Base-by-base conservation (phyloP, 2,797 vertebrate genomes). In the Gadopsis marmoratus region DNA sequence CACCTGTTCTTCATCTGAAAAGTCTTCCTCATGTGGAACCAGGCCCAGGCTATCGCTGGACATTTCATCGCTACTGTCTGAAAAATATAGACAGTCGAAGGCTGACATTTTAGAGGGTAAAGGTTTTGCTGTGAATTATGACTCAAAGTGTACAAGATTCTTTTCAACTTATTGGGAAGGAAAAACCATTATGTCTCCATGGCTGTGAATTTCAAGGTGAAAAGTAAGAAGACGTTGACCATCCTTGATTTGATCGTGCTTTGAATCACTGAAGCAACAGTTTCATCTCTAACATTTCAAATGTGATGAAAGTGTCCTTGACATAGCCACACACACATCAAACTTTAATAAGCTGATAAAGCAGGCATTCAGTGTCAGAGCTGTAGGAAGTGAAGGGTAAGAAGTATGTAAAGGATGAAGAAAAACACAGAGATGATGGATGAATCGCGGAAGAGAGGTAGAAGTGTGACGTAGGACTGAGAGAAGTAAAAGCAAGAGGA, bases 21-120 rank as follows among this genome's bases (percentile, higher is more conserved):
- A 92, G 83, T 90, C 90, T 45, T 86, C 86, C 70, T 92, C 89
- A 26, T 51, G 58, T 58, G 74, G 53, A 60, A 78, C 56, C 79
- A 89, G 72, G 37, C 39, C 82, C 45, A 90, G 74, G 75, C 91
- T 91, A 64, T 91, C 89, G 39, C 74, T 83, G 71, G 89, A 93
- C 77, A 90, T 88, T 55, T 94, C 93, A 35, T 89, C 89, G 21
- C 65, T 89, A 39, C 87, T 90, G 81, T 92, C 94, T 94, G 39
- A 76, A 63, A 82, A 87, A 78, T 3, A 76, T 12, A 77, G 11
- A 74, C 45, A 83, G 26, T 26, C 26, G 26, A 26, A 26, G 26
- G 26, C 26, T 26, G 26, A 26, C 0, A 37, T 6, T 71, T 68
- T 11, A 73, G 19, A 71, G 10, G 33, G 43, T 31, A 11, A 31